Percentiles rank a stretch among this genome's conserved stretches.
Evolutionary conservation across 2,113 vertebrate genomes (phyloP).

Genomic region (Colinus virginianus): DNA sequence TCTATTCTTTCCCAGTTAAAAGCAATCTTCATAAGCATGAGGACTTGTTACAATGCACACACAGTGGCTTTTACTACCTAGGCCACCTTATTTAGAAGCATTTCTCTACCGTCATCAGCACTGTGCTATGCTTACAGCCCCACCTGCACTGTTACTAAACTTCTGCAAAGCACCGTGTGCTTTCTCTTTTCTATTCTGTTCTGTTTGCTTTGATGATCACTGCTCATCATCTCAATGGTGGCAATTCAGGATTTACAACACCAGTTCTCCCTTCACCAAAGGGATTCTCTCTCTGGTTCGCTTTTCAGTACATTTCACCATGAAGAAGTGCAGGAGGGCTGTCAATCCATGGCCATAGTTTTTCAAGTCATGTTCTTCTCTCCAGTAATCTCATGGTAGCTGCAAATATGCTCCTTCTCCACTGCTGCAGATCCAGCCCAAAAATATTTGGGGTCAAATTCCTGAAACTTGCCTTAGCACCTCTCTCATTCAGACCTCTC

Average conservation of each 20-base stretch:
- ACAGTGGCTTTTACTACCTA: not conserved
- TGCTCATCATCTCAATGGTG: not conserved
- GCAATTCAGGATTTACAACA: not conserved
- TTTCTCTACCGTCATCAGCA: not conserved
- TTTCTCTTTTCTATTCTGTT: not conserved
- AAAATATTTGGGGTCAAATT: too few relatives aligned
- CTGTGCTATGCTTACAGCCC: not conserved
- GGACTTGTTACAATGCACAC: not conserved
- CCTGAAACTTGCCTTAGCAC: too few relatives aligned
- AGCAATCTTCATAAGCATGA: not conserved
- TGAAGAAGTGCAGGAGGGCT: not conserved
- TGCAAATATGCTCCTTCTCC: not conserved
- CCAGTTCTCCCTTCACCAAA: fast-evolving
- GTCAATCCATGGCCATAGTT: not conserved
- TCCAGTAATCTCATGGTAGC: not conserved
- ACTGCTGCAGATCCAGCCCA: not conserved
- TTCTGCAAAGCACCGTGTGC: not conserved
- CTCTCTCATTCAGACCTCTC: too few relatives aligned
- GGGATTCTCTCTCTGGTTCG: not conserved
- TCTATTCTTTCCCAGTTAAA: not conserved
- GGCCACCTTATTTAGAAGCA: not conserved
- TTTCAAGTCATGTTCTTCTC: not conserved
- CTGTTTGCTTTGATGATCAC: not conserved
- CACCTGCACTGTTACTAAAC: not conserved
- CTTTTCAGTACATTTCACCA: not conserved